A percentile compares a stretch with the other conserved stretches of the same genome.
phyloP scores from a whole-genome alignment of 2,113 vertebrate species.

The Mastomys coucha region DNA sequence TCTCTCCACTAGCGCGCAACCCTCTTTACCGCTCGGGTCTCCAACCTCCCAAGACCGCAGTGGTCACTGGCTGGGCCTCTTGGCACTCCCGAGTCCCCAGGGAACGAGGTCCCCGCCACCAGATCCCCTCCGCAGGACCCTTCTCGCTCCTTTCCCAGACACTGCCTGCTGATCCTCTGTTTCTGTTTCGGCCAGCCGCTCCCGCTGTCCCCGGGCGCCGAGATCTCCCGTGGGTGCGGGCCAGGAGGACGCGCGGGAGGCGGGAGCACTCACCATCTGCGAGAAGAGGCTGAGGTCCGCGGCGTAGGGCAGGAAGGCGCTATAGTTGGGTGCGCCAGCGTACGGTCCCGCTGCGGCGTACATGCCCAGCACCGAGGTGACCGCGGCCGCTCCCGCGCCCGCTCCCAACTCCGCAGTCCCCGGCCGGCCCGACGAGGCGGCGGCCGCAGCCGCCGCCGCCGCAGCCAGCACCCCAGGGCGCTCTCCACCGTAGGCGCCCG shows the following conservation, averaged over 20 bases:
- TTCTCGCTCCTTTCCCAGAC: background rate
- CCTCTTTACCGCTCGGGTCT: background rate
- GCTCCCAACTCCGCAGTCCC: conserved; percentile 86
- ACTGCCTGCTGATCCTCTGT: background rate
- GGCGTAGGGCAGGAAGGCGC: conserved; percentile 97
- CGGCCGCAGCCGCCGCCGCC: conserved; percentile 91
- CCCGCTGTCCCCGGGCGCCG: background rate
- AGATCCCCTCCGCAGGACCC: background rate
- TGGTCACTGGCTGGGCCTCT: background rate
- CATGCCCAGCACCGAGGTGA: conserved; percentile 96
- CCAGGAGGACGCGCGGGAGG: background rate
- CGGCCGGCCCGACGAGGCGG: conserved; percentile 90
- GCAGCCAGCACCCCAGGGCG: conserved; percentile 93
- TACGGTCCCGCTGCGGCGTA: conserved; percentile 96
- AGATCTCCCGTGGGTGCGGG: background rate
- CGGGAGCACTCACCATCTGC: conserved; percentile 94
- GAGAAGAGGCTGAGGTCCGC: conserved; percentile 97
- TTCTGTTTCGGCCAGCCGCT: background rate
- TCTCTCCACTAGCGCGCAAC: accelerated
- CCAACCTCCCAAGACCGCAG: background rate
- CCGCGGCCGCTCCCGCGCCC: conserved; percentile 91
- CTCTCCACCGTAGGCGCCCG: conserved; percentile 94
- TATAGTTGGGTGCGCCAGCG: conserved; percentile 94
- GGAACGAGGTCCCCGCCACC: background rate
- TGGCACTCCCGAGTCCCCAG: background rate